Evolutionary conservation across 2,797 vertebrate species (phyloP).

Genomic region (Xenentodon cancila): DNA sequence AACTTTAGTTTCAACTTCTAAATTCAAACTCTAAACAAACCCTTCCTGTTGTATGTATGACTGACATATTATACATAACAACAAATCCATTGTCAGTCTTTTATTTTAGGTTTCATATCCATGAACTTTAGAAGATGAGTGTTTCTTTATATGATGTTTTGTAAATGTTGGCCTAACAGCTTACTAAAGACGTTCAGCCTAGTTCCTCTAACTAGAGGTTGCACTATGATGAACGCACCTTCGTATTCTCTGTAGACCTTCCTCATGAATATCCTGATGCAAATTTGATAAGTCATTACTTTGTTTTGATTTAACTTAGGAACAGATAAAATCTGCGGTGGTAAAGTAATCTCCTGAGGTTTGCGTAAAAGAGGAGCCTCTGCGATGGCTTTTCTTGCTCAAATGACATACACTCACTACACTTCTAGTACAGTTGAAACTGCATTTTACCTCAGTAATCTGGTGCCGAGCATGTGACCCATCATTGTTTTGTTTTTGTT

Average conservation of each 20-base stretch:
- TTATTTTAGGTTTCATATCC: no score
- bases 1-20: slow-evolving; percentile 15
- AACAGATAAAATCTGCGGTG: no score
- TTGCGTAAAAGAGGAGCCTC: no score
- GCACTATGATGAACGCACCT: neutral
- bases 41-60: no score
- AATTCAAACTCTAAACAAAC: neutral
- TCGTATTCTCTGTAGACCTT: neutral
- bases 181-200: neutral
- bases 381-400: no score
- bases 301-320: no score
- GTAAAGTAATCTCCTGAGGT: no score
- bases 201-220: neutral
- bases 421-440: slow-evolving; percentile 33
- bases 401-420: neutral
- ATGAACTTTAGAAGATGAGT: no score
- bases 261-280: slow-evolving; percentile 1
- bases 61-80: no score
- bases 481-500: neutral
- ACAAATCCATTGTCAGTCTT: no score
- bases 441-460: neutral
- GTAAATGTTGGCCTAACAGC: neutral
- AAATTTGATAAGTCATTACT: no score
- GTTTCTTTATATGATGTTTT: neutral
- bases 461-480: neutral